Base-by-base conservation (phyloP, 2,888 invertebrate genomes). In the Caenorhabditis drosophilae region DNA sequence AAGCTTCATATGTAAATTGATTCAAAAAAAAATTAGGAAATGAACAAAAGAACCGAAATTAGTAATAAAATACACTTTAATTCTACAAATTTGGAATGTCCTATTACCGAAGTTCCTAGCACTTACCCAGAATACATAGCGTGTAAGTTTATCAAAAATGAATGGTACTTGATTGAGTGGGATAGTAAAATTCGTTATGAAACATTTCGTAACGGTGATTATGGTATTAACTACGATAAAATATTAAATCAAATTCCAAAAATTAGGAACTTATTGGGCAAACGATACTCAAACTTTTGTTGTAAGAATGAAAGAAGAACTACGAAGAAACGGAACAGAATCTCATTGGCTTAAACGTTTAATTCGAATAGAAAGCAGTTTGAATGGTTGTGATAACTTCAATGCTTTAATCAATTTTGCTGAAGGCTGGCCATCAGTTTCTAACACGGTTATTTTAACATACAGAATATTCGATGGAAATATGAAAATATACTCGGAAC, bases 81-180 rank as follows among this genome's bases (percentile, higher is more conserved):
- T 48, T 52, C 67, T 15, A 67, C 73, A 4, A 71, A 71, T 50
- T 50, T 66, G 12, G 57, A 73, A 9, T 78, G 79, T 46, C 79
- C 79, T 0, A 73, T 79, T 41, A 53, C 68, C 15, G 62, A 56
- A n/a, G 67, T 78, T 4, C 79, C 79, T 15, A 55, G 63, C 16
- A 64, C 58, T 11, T 75, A 75, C 60, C 58, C 70, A 27, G 74
- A 78, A 48, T 78, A 79, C 45, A 68, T 77, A 6, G 64, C 79
- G 0, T 80, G 80, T 44, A 72, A 76, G 25, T 61, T 80, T 26
- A 55, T 53, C 9, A 52, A 57, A 7, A 59, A 75, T 44, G 68
- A 70, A 26, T 80, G 80, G 80, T 80, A 80, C 45, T 70, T 77
- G 18, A 53, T 80, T 23, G 66, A 68, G 41, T 80, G 68, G 68